Evolutionary conservation across 2,888 invertebrate species (phyloP).

Genomic region (Laothoe populi): DNA sequence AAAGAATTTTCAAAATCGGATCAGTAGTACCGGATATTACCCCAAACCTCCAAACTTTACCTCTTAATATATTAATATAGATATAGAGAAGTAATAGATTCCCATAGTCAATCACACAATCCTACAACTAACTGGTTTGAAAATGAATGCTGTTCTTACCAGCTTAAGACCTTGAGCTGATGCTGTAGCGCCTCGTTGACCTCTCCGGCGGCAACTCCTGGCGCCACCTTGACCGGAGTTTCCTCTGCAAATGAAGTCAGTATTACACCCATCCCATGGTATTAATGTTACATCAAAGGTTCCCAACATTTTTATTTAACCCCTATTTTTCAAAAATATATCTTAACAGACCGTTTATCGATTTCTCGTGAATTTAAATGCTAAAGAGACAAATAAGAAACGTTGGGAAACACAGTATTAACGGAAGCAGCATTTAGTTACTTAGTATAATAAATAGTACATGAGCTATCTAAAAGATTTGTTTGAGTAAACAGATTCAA

Average conservation of each 20-base stretch:
- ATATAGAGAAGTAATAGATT: too few relatives aligned
- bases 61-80: too few relatives aligned
- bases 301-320: background rate
- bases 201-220: constrained; percentile 76
- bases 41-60: too few relatives aligned
- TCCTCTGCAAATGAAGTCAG: constrained; percentile 59
- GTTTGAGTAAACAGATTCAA: too few relatives aligned
- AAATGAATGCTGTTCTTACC: constrained; percentile 49
- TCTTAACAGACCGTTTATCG: too few relatives aligned
- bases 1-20: too few relatives aligned
- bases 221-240: constrained; percentile 77
- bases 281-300: background rate
- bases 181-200: constrained; percentile 76
- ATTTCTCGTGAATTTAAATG: background rate
- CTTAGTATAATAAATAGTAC: background rate
- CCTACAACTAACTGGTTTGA: too few relatives aligned
- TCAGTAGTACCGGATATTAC: too few relatives aligned
- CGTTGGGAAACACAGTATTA: background rate
- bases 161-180: constrained; percentile 75
- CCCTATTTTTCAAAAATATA: background rate
- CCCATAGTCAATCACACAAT: too few relatives aligned
- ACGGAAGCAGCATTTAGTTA: constrained; percentile 7
- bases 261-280: constrained; percentile 12
- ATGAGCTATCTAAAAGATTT: background rate
- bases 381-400: background rate